These are phyloP conservation scores for Percopsis omiscomaycus DNA, from an alignment of 2,797 vertebrate species.

Conservation along the genomic window DNA sequence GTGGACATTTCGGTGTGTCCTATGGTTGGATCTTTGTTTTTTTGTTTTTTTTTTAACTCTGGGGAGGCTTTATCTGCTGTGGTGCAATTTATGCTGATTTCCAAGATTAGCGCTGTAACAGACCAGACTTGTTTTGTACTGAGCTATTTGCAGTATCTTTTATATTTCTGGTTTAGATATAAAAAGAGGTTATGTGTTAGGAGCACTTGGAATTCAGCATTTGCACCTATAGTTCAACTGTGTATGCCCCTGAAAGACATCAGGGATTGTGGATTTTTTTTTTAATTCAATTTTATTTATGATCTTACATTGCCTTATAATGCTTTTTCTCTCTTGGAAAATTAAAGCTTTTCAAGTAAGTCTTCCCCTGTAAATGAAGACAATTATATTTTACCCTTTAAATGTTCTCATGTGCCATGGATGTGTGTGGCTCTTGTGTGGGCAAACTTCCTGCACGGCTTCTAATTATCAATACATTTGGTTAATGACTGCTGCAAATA, in stretches of 20 bases:
- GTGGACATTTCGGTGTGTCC: conserved; percentile 58
- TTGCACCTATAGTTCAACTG: conserved; percentile 20
- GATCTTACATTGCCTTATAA: conserved; percentile 47
- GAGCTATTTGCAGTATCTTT: conserved; percentile 12
- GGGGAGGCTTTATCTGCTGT: conserved; percentile 52
- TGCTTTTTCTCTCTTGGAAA: conserved; percentile 30
- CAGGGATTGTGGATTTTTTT: conserved; percentile 14
- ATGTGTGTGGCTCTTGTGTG: conserved; percentile 30
- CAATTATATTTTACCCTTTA: conserved; percentile 38
- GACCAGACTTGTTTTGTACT: neutral
- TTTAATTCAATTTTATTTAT: conserved; percentile 45
- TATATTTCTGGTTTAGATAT: conserved; percentile 31
- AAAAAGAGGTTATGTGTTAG: conserved; percentile 15
- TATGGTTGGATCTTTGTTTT: conserved; percentile 38
- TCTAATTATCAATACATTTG: conserved; percentile 62
- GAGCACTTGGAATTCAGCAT: conserved; percentile 16
- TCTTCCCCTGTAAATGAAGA: conserved; percentile 46
- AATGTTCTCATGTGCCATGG: conserved; percentile 32
- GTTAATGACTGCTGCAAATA: conserved; percentile 58
- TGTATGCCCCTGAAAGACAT: conserved; percentile 17
- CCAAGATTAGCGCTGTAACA: neutral
- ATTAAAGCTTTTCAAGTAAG: conserved; percentile 41
- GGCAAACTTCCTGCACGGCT: conserved; percentile 32
- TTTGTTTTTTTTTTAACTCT: conserved; percentile 25
- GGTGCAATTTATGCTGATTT: conserved; percentile 35